Base-by-base conservation (phyloP, 2,113 vertebrate species). In the Trematocara nigrifrons region DNA sequence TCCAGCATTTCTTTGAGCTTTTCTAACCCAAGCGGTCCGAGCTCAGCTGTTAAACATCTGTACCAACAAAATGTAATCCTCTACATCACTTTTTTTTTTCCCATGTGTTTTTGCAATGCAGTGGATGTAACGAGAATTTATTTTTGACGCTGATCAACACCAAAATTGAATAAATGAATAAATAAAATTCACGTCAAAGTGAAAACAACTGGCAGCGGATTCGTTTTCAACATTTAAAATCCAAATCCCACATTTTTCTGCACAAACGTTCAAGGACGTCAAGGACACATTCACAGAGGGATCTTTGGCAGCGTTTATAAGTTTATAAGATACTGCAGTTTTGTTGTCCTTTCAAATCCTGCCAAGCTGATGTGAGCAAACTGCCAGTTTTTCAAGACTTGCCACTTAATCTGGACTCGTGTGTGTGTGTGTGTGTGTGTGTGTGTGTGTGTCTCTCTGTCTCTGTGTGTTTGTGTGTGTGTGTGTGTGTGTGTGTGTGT, bases 51-150 rank as follows among this genome's bases (percentile, higher is more conserved):
- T 76, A 40, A 49, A 40, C 78, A 49, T 91, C 85, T 64, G 59
- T 92, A 93, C 87, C 97, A 96, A 97, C 96, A 96, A 38, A 47
- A 87, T 89, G 59, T 66, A 16, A 85, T 84, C 69, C 82, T 22
- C 59, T 9, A 45, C 22, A 10, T 59, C n/a, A 38, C 10, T 16
- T 80, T 47, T 82, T 69, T 26, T 57, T 61, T 35, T 2, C 1
- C 18, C 56, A 35, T 83, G 76, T 88, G 86, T 80, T 85, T 89
- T 82, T 53, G 51, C 40, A 52, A 11, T 54, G 52, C 85, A 76
- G 82, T 84, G 83, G 80, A 56, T 84, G 83, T 40, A 51, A 61
- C 80, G 18, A 29, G 29, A 57, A 71, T 77, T 35, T 31, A 3
- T 6, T 66, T 80, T 81, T 49, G 45, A 64, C 40, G 26, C 66